These are phyloP conservation scores for Trogon surrucura DNA, from an alignment of 2,113 vertebrate genomes.

Conservation along the genomic window DNA sequence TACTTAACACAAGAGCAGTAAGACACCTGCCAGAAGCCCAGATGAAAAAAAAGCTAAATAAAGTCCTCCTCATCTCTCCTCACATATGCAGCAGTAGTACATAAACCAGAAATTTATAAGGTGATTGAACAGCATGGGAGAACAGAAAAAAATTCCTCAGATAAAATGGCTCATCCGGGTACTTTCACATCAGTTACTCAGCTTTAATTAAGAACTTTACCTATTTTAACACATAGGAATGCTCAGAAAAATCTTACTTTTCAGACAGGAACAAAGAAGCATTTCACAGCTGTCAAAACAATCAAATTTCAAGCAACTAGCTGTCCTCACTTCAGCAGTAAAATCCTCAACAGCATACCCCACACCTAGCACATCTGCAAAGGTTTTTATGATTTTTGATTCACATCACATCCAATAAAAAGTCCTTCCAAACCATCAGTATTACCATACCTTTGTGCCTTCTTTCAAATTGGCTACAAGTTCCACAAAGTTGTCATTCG, in stretches of 20 bases:
- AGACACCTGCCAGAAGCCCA: not conserved
- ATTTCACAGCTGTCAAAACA: not conserved
- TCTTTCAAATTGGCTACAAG: constrained; percentile 92
- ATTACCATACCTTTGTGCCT: constrained; percentile 90
- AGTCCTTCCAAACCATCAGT: not conserved
- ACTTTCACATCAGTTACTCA: not conserved
- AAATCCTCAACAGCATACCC: not conserved
- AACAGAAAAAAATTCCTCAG: constrained; percentile 14
- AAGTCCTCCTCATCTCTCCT: not conserved
- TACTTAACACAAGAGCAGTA: not conserved
- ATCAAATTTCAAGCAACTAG: not conserved
- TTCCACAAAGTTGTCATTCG: constrained; percentile 96
- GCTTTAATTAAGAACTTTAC: constrained; percentile 13
- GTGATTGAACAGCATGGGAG: not conserved
- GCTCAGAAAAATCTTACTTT: constrained; percentile 9
- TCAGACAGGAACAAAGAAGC: not conserved
- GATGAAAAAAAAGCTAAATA: not conserved
- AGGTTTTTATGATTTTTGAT: not conserved
- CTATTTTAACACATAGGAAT: not conserved
- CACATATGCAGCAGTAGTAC: not conserved
- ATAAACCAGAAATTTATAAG: not conserved
- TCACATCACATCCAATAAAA: not conserved
- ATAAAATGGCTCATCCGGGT: not conserved
- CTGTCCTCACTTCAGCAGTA: not conserved
- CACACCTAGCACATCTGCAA: not conserved